Evolutionary conservation across 2,888 invertebrate genomes (phyloP).

Genomic region (Caenorhabditis imperialis): DNA sequence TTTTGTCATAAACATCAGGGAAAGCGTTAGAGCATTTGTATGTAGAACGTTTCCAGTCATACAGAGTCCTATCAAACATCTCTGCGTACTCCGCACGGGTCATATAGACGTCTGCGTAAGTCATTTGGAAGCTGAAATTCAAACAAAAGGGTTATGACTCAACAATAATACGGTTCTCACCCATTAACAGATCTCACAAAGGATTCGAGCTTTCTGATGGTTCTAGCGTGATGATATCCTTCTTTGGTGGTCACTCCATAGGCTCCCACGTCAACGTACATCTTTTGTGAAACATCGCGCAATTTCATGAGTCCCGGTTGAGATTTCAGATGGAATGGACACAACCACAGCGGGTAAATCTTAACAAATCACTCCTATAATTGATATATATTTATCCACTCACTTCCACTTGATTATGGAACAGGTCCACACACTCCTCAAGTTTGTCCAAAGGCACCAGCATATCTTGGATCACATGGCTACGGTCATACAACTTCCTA

Average conservation of each 20-base stretch:
- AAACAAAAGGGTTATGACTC: not conserved
- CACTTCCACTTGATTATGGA: conserved; percentile 84
- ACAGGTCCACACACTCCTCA: conserved; percentile 82
- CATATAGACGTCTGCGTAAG: conserved; percentile 88
- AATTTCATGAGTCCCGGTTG: conserved; percentile 85
- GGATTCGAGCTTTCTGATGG: conserved; percentile 84
- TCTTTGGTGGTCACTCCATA: conserved; percentile 82
- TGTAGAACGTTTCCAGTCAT: conserved; percentile 79
- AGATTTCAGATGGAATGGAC: conserved; percentile 85
- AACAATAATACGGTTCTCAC: conserved; percentile 80
- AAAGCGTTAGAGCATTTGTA: conserved; percentile 85
- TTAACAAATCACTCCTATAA: too few species aligned
- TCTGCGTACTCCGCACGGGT: conserved; percentile 85
- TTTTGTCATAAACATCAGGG: conserved; percentile 87
- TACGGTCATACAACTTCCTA: conserved; percentile 83
- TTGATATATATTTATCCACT: conserved; percentile 9
- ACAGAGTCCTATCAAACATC: conserved; percentile 88
- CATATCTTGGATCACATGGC: conserved; percentile 88
- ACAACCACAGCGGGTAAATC: conserved; percentile 88
- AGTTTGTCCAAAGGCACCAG: conserved; percentile 84
- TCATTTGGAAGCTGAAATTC: conserved; percentile 85
- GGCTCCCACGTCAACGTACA: conserved; percentile 88
- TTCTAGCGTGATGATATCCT: conserved; percentile 83
- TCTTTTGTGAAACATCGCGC: conserved; percentile 80
- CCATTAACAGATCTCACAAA: conserved; percentile 83